Conservation (phyloP, 92 coral and sea anemone species). For the Palythoa grandis region DNA sequence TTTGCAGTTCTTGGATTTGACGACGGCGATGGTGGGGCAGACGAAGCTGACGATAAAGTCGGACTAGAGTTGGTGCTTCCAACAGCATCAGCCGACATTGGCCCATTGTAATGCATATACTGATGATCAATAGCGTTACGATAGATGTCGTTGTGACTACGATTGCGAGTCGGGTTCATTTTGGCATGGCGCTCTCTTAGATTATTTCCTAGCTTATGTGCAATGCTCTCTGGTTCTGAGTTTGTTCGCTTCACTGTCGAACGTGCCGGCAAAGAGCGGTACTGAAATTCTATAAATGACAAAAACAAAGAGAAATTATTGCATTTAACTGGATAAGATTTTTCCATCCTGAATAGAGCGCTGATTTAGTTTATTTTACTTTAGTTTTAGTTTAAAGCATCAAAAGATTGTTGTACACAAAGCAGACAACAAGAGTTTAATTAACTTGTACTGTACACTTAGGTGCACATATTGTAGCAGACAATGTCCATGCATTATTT, state of each 20-base stretch:
- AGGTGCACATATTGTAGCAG: not conserved
- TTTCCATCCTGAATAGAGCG: not conserved
- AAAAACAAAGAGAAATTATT: not conserved
- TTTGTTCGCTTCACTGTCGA: constrained; percentile 82
- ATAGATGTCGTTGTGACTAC: constrained; percentile 88
- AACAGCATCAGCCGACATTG: constrained; percentile 38
- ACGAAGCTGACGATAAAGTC: constrained; percentile 85
- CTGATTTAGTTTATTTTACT: not conserved
- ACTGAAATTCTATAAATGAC: constrained; percentile 62
- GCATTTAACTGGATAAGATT: not conserved
- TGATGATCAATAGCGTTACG: constrained; percentile 67
- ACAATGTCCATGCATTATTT: not conserved
- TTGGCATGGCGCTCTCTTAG: constrained; percentile 54
- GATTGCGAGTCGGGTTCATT: constrained; percentile 73
- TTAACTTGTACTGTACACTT: not conserved
- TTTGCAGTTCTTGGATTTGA: constrained; percentile 64
- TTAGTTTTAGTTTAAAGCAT: not conserved
- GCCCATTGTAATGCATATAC: constrained; percentile 37
- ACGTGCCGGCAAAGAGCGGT: constrained; percentile 84
- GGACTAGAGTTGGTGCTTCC: constrained; percentile 75
- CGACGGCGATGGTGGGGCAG: constrained; percentile 92
- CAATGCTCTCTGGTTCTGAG: constrained; percentile 92
- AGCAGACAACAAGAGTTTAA: not conserved
- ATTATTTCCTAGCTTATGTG: constrained; percentile 67
- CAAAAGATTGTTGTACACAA: not conserved